A percentile compares a stretch with the other conserved stretches of the same genome.
These are phyloP conservation scores for Esox lucius DNA, from an alignment of 2,797 vertebrate genomes.

Conservation along the genomic window DNA sequence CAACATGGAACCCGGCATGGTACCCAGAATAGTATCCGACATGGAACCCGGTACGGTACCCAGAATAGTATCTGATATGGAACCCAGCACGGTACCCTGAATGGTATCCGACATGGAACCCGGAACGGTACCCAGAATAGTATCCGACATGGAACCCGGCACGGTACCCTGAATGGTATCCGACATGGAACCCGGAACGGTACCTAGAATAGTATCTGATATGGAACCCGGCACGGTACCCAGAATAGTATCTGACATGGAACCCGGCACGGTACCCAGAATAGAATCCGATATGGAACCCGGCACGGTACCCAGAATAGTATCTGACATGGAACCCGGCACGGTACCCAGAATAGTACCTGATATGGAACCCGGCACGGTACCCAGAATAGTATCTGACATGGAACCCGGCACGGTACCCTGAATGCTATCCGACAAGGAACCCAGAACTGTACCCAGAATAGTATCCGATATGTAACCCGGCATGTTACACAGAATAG, in stretches of 20 bases:
- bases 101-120: too few species aligned
- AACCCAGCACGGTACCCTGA: too few species aligned
- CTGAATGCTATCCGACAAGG: too few species aligned
- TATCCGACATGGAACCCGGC: background rate
- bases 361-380: too few species aligned
- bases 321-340: background rate
- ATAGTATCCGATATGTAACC: background rate
- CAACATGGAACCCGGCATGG: background rate
- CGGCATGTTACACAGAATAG: too few species aligned
- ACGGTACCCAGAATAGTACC: background rate
- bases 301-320: too few species aligned
- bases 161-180: background rate
- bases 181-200: too few species aligned
- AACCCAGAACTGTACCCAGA: background rate
- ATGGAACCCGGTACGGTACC: background rate
- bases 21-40: background rate
- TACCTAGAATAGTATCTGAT: too few species aligned
- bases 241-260: background rate
- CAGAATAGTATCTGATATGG: background rate
- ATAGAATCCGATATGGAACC: background rate
- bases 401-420: too few species aligned
- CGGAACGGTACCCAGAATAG: background rate
- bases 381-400: too few species aligned
- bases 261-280: background rate
- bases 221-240: background rate